Percentiles rank a stretch among this genome's conserved stretches.
Evolutionary conservation across 2,797 vertebrate genomes (phyloP).

Genomic region (Borostomias antarcticus): DNA sequence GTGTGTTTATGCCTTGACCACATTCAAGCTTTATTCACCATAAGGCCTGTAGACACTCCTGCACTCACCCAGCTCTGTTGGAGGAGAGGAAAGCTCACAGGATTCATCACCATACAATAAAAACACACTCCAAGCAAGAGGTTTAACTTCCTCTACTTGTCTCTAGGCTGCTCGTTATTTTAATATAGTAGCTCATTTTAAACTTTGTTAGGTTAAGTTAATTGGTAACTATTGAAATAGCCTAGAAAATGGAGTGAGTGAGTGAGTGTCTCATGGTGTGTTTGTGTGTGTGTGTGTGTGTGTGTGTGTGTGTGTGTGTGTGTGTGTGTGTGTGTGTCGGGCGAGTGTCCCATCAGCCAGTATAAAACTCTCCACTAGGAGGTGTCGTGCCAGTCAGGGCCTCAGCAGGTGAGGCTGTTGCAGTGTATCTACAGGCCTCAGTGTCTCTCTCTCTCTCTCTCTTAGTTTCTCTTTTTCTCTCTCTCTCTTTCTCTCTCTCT

Average conservation of each 20-base stretch:
- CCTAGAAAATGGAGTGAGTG: neutral
- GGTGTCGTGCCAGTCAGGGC: neutral
- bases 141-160: neutral
- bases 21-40: too few relatives aligned
- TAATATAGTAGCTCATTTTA: too few relatives aligned
- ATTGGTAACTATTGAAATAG: neutral
- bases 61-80: too few relatives aligned
- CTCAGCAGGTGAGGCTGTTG: neutral
- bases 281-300: constrained; percentile 22
- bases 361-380: neutral
- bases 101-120: neutral
- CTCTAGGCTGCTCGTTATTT: too few relatives aligned
- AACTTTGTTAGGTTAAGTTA: neutral
- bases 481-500: too few relatives aligned
- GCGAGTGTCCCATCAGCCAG: neutral
- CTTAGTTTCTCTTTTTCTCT: too few relatives aligned
- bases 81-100: too few relatives aligned
- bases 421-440: neutral
- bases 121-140: neutral
- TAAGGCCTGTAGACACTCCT: too few relatives aligned
- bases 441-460: too few relatives aligned
- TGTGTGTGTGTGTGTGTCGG: neutral
- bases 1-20: too few relatives aligned
- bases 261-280: constrained; percentile 8
- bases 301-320: neutral